These are phyloP conservation scores for Cardinalis cardinalis DNA, from an alignment of 2,113 vertebrate genomes.

Conservation along the genomic window DNA sequence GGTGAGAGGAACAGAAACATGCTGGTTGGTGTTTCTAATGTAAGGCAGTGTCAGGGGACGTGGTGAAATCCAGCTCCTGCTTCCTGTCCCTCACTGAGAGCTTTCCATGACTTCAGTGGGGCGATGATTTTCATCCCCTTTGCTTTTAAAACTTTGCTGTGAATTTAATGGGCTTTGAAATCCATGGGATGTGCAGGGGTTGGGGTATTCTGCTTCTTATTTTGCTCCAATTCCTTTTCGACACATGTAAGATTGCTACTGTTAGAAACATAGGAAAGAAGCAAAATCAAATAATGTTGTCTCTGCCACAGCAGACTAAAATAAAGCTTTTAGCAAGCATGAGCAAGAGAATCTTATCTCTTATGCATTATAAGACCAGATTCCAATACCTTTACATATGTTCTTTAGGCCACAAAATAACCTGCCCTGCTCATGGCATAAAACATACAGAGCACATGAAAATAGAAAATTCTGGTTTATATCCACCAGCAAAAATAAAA, in stretches of 20 bases:
- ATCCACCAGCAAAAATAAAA: slow-evolving; percentile 35
- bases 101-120: not conserved
- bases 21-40: not conserved
- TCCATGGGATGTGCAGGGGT: not conserved
- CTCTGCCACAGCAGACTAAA: slow-evolving; percentile 19
- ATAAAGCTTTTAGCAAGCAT: slow-evolving; percentile 52
- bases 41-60: not conserved
- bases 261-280: slow-evolving; percentile 15
- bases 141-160: not conserved
- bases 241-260: not conserved
- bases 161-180: not conserved
- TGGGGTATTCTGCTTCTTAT: not conserved
- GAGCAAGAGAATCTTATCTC: slow-evolving; percentile 32
- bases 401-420: not conserved
- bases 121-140: not conserved
- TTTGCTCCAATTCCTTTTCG: not conserved
- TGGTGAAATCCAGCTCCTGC: not conserved
- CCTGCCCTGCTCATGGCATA: not conserved
- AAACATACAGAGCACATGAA: not conserved
- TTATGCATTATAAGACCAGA: not conserved
- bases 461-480: slow-evolving; percentile 8
- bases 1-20: not conserved
- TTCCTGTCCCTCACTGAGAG: not conserved
- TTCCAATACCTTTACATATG: not conserved
- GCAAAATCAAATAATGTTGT: slow-evolving; percentile 45